Conservation (phyloP, 2,888 invertebrate genomes). For the Diaperis boleti region DNA sequence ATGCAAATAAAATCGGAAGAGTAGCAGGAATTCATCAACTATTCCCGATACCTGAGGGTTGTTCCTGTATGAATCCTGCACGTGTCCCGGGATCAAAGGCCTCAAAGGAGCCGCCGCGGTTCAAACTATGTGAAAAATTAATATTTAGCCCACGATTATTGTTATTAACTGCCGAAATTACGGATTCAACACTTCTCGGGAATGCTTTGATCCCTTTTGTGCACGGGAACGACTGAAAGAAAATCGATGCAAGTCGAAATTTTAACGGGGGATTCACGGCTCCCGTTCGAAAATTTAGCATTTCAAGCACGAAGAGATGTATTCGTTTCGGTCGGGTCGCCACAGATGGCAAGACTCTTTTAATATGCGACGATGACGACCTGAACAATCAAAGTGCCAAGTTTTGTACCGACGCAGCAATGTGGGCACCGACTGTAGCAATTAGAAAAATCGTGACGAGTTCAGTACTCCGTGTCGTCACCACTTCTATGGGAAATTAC, state of each 20-base stretch:
- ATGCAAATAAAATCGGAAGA: slow-evolving; percentile 10
- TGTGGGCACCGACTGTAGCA: slow-evolving; percentile 27
- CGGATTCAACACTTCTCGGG: slow-evolving; percentile 54
- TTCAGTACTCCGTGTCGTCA: slow-evolving; percentile 36
- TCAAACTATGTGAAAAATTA: slow-evolving; percentile 67
- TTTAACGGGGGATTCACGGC: too few species aligned
- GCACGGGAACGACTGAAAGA: slow-evolving; percentile 8
- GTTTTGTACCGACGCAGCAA: too few species aligned
- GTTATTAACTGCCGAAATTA: slow-evolving; percentile 60
- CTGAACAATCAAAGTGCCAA: slow-evolving; percentile 49
- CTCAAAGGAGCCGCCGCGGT: slow-evolving; percentile 56
- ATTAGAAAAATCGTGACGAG: slow-evolving; percentile 43
- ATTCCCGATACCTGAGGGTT: slow-evolving; percentile 63
- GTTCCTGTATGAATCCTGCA: slow-evolving; percentile 41
- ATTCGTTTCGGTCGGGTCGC: slow-evolving; percentile 56
- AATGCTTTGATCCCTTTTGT: slow-evolving; percentile 50
- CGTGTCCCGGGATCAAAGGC: slow-evolving; percentile 48
- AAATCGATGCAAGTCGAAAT: slow-evolving; percentile 24
- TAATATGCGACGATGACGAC: slow-evolving; percentile 56
- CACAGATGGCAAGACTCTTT: slow-evolving; percentile 54
- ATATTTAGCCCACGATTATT: slow-evolving; percentile 63
- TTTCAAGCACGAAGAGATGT: too few species aligned
- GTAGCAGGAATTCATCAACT: slow-evolving; percentile 58
- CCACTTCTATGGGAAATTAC: slow-evolving; percentile 28
- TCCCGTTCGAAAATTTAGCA: too few species aligned